Evolutionary conservation across 2,113 vertebrate genomes (phyloP).

Genomic region (Zapornia atra): DNA sequence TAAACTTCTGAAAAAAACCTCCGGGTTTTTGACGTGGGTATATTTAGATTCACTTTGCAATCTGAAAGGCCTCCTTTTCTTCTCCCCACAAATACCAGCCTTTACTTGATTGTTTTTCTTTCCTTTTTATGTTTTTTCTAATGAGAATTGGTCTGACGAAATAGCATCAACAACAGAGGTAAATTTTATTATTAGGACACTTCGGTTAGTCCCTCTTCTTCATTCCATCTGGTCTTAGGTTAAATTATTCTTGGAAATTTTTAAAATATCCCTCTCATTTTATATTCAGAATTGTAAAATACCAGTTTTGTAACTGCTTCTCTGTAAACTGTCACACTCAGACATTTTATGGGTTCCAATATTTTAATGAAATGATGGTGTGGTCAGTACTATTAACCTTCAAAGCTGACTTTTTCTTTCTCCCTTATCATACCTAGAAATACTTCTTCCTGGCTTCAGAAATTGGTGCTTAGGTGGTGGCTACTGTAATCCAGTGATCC

Average conservation of each 20-base stretch:
- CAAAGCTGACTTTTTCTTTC: background rate
- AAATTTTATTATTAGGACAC: background rate
- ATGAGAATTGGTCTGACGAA: background rate
- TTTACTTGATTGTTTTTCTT: background rate
- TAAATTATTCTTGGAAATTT: background rate
- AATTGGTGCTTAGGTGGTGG: background rate
- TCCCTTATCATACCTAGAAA: background rate
- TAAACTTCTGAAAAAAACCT: background rate
- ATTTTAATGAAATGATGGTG: background rate
- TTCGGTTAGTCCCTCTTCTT: background rate
- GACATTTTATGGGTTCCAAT: background rate
- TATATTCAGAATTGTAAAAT: background rate
- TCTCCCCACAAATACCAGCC: accelerated
- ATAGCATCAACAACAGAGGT: background rate
- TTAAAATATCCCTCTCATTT: background rate
- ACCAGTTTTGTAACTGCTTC: background rate
- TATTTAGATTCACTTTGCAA: background rate
- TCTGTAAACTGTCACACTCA: background rate
- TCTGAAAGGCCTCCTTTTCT: background rate
- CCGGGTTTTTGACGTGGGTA: background rate
- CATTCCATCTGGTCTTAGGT: background rate
- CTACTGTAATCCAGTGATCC: background rate
- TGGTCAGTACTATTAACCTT: background rate
- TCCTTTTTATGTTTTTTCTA: background rate
- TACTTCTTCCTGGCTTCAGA: background rate